Evolutionary conservation across 2,797 vertebrate species (phyloP).

Genomic region (Masticophis lateralis): DNA sequence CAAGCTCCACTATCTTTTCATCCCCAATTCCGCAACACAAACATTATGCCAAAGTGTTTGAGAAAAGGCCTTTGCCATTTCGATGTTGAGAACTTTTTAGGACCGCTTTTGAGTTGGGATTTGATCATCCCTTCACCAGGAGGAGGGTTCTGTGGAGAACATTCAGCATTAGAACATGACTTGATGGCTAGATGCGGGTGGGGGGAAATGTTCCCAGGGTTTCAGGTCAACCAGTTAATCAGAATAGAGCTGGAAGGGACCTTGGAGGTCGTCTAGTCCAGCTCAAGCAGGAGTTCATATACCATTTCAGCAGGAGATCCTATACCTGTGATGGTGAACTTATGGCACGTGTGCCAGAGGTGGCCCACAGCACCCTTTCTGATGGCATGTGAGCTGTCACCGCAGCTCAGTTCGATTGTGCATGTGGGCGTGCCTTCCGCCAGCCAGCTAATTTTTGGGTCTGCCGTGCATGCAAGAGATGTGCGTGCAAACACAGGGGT

Average conservation of each 20-base stretch:
- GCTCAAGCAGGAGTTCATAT: neutral
- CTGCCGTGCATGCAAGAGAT: too few relatives aligned
- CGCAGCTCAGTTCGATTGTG: too few relatives aligned
- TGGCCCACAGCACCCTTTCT: too few relatives aligned
- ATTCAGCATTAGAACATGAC: rapidly evolving
- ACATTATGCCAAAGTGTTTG: neutral
- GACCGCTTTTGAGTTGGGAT: neutral
- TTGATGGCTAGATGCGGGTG: neutral
- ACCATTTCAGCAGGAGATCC: too few relatives aligned
- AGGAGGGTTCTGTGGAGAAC: rapidly evolving
- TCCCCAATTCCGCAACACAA: constrained; percentile 12
- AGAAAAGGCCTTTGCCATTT: neutral
- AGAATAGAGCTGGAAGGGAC: neutral
- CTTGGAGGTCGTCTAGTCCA: neutral
- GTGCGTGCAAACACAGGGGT: too few relatives aligned
- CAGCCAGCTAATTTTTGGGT: too few relatives aligned
- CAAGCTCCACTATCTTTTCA: constrained; percentile 3
- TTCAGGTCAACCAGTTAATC: too few relatives aligned
- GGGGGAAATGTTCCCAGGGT: neutral
- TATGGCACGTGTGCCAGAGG: too few relatives aligned
- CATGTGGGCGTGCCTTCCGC: rapidly evolving
- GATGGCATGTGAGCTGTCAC: too few relatives aligned
- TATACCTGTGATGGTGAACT: too few relatives aligned
- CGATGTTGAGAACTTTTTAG: neutral
- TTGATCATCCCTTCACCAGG: neutral